phyloP scores from a whole-genome alignment of 2,797 vertebrate species.

The Chromobotia macracanthus region DNA sequence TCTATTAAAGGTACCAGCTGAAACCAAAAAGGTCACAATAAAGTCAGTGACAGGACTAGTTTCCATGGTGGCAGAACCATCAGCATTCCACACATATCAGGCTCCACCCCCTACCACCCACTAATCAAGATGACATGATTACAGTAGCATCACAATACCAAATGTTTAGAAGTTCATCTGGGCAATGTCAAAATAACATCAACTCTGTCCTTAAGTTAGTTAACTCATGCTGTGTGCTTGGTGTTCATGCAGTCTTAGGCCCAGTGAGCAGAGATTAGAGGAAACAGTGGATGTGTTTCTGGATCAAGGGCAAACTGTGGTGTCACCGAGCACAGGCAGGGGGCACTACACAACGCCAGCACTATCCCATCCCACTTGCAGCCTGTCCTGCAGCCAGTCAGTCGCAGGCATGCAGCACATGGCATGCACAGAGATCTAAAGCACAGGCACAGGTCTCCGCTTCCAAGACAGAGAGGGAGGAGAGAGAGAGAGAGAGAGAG shows the following conservation, averaged over 20 bases:
- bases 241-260: conserved; percentile 70
- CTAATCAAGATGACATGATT: conserved; percentile 55
- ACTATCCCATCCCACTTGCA: conserved; percentile 12
- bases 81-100: conserved; percentile 59
- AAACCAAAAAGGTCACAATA: conserved; percentile 66
- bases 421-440: conserved; percentile 84
- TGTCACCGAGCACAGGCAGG: conserved; percentile 73
- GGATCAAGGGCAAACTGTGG: conserved; percentile 66
- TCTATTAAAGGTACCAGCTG: conserved; percentile 65
- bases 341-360: conserved; percentile 61
- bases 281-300: conserved; percentile 59
- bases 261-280: conserved; percentile 58
- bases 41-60: conserved; percentile 59
- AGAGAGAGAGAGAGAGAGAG: not conserved
- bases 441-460: conserved; percentile 53
- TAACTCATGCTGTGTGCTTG: conserved; percentile 72
- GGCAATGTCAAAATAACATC: conserved; percentile 15
- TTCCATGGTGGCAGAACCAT: conserved; percentile 56
- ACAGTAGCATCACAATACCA: conserved; percentile 58
- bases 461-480: not conserved
- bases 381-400: conserved; percentile 44
- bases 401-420: conserved; percentile 79
- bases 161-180: not conserved
- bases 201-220: conserved; percentile 10
- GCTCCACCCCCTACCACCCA: conserved; percentile 45